Percentiles rank a stretch among this genome's conserved stretches.
These are phyloP conservation scores for Lasaia peninsularis DNA, from an alignment of 1,140 invertebrate genomes.

Conservation along the genomic window DNA sequence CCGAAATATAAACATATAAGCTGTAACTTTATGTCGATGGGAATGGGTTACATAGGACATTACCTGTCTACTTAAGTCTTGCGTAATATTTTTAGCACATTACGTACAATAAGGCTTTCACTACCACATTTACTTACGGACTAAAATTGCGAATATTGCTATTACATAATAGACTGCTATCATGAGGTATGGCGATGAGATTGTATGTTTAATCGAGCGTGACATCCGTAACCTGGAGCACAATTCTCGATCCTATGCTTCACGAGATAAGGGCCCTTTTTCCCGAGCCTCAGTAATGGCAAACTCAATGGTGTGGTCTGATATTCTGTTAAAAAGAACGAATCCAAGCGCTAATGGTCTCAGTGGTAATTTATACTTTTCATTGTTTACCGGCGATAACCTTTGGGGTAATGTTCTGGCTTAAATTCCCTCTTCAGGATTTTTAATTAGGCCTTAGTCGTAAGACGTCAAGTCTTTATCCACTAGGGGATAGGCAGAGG, in stretches of 20 bases:
- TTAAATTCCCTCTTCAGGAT: not conserved
- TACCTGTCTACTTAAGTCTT: not conserved
- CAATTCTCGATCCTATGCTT: constrained; percentile 19
- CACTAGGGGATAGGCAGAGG: too few relatives aligned
- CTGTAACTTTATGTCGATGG: too few relatives aligned
- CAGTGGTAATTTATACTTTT: constrained; percentile 26
- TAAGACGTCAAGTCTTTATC: too few relatives aligned
- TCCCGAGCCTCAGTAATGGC: constrained; percentile 21
- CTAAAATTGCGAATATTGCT: constrained; percentile 18
- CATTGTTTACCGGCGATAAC: not conserved
- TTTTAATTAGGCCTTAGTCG: too few relatives aligned
- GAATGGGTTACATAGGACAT: not conserved
- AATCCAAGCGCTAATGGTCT: constrained; percentile 27
- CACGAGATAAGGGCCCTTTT: constrained; percentile 23
- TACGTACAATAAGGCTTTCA: not conserved
- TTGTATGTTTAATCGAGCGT: constrained; percentile 30
- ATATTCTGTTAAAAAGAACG: constrained; percentile 34
- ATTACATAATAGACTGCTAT: constrained; percentile 10
- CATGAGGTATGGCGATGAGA: constrained; percentile 21
- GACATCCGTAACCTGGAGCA: constrained; percentile 18
- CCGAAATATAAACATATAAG: too few relatives aligned
- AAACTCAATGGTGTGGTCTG: constrained; percentile 26
- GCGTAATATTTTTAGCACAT: not conserved
- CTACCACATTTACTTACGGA: not conserved
- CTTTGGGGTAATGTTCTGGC: not conserved